Percentiles rank a stretch among this genome's conserved stretches.
These are phyloP conservation scores for Batillaria attramentaria DNA, from an alignment of 1,140 invertebrate genomes.

Conservation along the genomic window DNA sequence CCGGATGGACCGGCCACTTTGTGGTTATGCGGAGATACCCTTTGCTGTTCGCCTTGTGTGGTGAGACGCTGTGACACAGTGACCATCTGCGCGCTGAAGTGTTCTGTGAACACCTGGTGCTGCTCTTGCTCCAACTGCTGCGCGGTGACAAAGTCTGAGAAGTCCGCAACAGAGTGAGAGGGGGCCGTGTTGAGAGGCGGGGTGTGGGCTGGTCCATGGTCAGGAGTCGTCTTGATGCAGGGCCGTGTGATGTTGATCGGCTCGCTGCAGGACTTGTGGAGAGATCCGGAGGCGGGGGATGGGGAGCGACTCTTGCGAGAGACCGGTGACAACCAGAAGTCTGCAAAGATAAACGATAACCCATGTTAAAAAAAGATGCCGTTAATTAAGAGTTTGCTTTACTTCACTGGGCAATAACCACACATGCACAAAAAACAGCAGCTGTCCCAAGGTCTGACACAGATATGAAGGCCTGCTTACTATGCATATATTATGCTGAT, in stretches of 20 bases:
- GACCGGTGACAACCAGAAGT: conserved; percentile 88
- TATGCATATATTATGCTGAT: no score
- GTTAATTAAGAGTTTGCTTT: no score
- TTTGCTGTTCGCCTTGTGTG: no score
- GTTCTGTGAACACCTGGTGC: conserved; percentile 16
- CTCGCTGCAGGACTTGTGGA: conserved; percentile 66
- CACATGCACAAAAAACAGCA: no score
- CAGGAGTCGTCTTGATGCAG: conserved; percentile 22
- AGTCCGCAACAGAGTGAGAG: conserved; percentile 48
- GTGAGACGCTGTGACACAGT: background rate
- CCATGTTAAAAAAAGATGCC: background rate
- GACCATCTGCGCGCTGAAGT: background rate
- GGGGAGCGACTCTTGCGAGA: conserved; percentile 72
- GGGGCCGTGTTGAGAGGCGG: conserved; percentile 31
- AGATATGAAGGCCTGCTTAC: no score
- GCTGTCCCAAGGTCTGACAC: no score
- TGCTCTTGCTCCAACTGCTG: conserved; percentile 18
- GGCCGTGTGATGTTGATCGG: conserved; percentile 59
- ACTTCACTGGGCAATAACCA: no score
- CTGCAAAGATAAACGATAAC: conserved; percentile 68
- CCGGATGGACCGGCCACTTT: background rate
- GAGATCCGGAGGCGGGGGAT: conserved; percentile 76
- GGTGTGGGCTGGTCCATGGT: conserved; percentile 10
- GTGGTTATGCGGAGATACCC: background rate
- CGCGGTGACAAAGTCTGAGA: conserved; percentile 24